Conservation (phyloP, 2,888 invertebrate genomes). For the Aplocera efformata region DNA sequence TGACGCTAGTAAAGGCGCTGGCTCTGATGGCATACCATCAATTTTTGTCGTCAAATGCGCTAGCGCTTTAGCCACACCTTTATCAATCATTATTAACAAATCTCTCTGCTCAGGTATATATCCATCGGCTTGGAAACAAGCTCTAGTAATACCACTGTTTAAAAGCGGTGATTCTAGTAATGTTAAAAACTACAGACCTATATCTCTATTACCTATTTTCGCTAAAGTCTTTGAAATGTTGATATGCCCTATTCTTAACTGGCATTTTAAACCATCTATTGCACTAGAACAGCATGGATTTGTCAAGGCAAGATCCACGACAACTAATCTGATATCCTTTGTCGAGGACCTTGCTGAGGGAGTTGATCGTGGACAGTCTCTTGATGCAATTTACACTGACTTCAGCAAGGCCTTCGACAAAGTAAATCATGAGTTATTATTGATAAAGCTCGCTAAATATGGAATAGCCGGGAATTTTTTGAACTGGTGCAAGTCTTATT, state of each 20-base stretch:
- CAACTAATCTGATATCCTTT: conserved; percentile 2
- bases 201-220: neutral
- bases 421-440: too few species aligned
- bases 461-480: neutral
- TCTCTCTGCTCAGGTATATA: neutral
- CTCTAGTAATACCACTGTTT: neutral
- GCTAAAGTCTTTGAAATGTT: conserved; percentile 1
- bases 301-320: too few species aligned
- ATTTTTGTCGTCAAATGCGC: conserved; percentile 1
- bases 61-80: neutral
- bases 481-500: conserved; percentile 1
- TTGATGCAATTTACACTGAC: conserved; percentile 1
- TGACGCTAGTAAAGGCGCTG: neutral
- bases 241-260: neutral
- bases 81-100: neutral
- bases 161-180: neutral
- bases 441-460: neutral
- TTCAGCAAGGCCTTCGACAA: conserved; percentile 4
- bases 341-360: neutral
- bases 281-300: neutral
- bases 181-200: neutral
- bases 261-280: conserved; percentile 1
- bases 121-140: neutral
- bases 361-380: neutral
- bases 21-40: conserved; percentile 1